phyloP scores from a whole-genome alignment of 2,113 vertebrate genomes.

The Anthoscopus minutus region DNA sequence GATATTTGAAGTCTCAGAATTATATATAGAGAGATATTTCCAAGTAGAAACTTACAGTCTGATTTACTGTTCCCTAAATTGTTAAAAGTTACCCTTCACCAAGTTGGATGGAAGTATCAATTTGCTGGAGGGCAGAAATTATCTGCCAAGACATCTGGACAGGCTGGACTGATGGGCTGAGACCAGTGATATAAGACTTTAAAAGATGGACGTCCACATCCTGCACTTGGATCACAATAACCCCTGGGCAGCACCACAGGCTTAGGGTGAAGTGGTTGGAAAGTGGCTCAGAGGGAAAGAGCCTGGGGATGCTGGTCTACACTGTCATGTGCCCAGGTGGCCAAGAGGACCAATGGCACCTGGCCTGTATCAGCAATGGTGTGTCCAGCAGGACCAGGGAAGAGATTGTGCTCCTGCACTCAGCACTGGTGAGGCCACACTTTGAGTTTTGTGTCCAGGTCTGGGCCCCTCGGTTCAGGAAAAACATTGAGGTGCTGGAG shows the following conservation, averaged over 20 bases:
- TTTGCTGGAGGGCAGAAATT: not conserved
- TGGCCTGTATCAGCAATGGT: not conserved
- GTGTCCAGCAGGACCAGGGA: not conserved
- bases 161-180: rapidly evolving
- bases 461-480: not conserved
- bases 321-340: not conserved
- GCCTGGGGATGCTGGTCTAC: not conserved
- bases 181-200: not conserved
- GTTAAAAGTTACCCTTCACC: not conserved
- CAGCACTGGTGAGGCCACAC: rapidly evolving
- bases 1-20: not conserved
- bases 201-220: not conserved
- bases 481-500: not conserved
- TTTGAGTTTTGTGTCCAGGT: not conserved
- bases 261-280: not conserved
- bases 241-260: not conserved
- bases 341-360: not conserved
- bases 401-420: not conserved
- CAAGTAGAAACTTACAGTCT: not conserved
- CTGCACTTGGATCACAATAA: not conserved
- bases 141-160: not conserved
- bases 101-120: not conserved
- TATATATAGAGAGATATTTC: not conserved
- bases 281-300: not conserved
- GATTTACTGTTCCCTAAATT: not conserved